These are phyloP conservation scores for Fragum sueziense DNA, from an alignment of 2,888 invertebrate genomes.

Conservation along the genomic window DNA sequence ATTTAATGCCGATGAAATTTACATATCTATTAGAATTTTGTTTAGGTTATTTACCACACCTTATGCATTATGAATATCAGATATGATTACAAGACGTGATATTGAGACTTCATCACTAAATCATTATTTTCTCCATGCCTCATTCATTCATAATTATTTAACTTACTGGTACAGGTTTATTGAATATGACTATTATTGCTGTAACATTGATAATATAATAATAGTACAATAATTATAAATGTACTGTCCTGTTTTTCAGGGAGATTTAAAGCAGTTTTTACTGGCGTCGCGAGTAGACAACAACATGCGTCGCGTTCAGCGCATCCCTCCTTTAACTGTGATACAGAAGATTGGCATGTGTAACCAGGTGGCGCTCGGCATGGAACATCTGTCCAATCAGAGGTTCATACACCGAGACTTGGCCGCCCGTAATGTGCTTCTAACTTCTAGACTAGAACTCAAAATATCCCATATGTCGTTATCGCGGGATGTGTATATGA, in stretches of 20 bases:
- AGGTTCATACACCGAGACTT: constrained; percentile 95
- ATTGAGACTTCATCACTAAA: too few species aligned
- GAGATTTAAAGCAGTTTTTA: constrained; percentile 91
- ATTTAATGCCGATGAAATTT: too few species aligned
- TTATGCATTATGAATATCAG: too few species aligned
- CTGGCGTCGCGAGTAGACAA: constrained; percentile 85
- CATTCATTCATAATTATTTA: too few species aligned
- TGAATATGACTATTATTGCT: too few species aligned
- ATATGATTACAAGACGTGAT: too few species aligned
- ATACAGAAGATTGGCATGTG: constrained; percentile 83
- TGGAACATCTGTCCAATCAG: constrained; percentile 90
- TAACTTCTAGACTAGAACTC: constrained; percentile 90
- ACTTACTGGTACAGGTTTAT: too few species aligned
- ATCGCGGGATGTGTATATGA: constrained; percentile 91
- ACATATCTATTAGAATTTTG: too few species aligned
- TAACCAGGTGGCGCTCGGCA: constrained; percentile 90
- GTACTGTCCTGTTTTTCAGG: constrained; percentile 84
- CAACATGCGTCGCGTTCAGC: constrained; percentile 81
- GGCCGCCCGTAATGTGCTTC: constrained; percentile 94
- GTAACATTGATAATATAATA: too few species aligned
- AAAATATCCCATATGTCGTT: constrained; percentile 92
- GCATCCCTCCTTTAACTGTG: constrained; percentile 86
- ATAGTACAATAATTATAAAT: too few species aligned
- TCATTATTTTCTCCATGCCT: too few species aligned
- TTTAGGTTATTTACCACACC: too few species aligned